A percentile compares a stretch with the other conserved stretches of the same genome.
These are phyloP conservation scores for Spisula subtruncata DNA, from an alignment of 2,888 invertebrate genomes.

Conservation along the genomic window DNA sequence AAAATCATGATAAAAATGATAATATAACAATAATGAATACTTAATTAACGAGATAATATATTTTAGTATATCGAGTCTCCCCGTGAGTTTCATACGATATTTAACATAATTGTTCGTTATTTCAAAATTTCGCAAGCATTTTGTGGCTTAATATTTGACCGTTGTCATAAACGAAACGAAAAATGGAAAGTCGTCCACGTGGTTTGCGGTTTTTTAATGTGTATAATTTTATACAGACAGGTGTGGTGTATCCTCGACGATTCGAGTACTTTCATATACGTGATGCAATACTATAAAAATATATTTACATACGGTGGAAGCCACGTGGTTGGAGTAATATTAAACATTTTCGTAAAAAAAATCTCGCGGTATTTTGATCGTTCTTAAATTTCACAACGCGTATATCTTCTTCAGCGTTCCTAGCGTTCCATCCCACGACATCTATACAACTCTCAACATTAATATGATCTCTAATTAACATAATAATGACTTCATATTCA, in stretches of 20 bases:
- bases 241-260: not conserved
- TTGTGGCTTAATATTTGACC: too few relatives aligned
- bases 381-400: not conserved
- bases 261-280: not conserved
- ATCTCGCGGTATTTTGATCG: not conserved
- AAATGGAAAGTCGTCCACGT: not conserved
- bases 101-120: too few relatives aligned
- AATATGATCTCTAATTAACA: not conserved
- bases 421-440: not conserved
- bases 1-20: too few relatives aligned
- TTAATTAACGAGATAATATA: too few relatives aligned
- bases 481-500: conserved; percentile 14
- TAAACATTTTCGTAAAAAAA: not conserved
- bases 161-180: conserved; percentile 22
- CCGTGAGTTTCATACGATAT: too few relatives aligned
- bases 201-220: not conserved
- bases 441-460: not conserved
- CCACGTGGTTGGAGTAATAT: not conserved
- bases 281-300: not conserved
- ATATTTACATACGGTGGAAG: not conserved
- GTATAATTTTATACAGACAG: not conserved
- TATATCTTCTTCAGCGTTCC: not conserved
- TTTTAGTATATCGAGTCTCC: too few relatives aligned
- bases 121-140: too few relatives aligned
- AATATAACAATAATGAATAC: too few relatives aligned